Base-by-base conservation (phyloP, 2,113 vertebrate genomes). In the Sisor rabdophorus region DNA sequence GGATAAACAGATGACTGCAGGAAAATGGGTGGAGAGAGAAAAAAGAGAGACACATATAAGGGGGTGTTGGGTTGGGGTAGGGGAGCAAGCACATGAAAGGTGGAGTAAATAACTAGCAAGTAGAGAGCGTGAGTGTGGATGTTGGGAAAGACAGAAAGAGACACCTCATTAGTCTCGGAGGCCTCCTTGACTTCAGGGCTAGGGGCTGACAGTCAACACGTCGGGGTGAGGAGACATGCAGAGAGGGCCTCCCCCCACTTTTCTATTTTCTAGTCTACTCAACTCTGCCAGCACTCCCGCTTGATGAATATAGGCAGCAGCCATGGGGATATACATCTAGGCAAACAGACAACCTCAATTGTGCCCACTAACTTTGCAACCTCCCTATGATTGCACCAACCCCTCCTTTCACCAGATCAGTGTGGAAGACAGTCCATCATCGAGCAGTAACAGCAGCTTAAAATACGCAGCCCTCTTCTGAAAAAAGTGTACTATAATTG, bases 261-360 rank as follows among this genome's bases (percentile, higher is more conserved):
- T 78, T 50, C 30, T 75, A 72, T 63, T 48, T 48, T 4, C 16
- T 26, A 15, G 24, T 69, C 61, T 61, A 53, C 17, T 17, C 70
- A 67, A 17, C 30, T 36, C 76, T 60, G 10, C 17, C 47, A 36
- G 20, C 52, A 60, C 64, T 64, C 52, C 52, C 40, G 84, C 85
- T 84, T 91, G 89, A 91, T 91, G 91, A 89, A 92, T 91, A 88
- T 87, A 86, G 81, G 84, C 86, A 86, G 81, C 86, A 87, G 80
- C 81, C 84, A 36, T 78, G 71, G 83, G 85, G 82, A 85, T 86
- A 69, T 64, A 81, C 73, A 85, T 86, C 83, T 86, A 81, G 82
- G 86, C 79, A 69, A 8, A 67, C 71, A 52, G 77, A 75, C 80
- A 76, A 20, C 28, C 75, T 56, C 75, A 56, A 44, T 76, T 76